These are phyloP conservation scores for Ariopsis seemanni DNA, from an alignment of 2,113 vertebrate genomes.

Conservation along the genomic window DNA sequence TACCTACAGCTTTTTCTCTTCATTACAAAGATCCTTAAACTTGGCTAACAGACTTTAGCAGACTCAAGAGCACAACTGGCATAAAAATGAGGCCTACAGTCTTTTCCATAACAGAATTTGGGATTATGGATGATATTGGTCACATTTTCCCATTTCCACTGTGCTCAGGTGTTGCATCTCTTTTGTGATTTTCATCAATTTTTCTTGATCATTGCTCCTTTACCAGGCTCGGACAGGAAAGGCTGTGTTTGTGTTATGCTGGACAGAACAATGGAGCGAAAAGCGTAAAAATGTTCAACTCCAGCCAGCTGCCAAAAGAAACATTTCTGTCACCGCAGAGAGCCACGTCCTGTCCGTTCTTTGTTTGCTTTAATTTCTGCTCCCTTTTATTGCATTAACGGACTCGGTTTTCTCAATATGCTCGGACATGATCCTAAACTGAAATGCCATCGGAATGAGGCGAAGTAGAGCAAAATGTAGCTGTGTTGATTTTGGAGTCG, in stretches of 20 bases:
- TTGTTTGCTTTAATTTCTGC: conserved; percentile 19
- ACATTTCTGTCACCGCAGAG: conserved; percentile 50
- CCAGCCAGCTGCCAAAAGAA: conserved; percentile 49
- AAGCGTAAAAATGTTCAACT: conserved; percentile 37
- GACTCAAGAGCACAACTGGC: not conserved
- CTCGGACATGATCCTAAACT: conserved; percentile 3
- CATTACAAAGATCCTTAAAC: not conserved
- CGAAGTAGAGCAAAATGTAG: not conserved
- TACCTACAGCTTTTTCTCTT: not conserved
- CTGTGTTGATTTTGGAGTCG: conserved; percentile 29
- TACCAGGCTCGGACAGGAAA: conserved; percentile 40
- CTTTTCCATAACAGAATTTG: not conserved
- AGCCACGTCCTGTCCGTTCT: conserved; percentile 32
- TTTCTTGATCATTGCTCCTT: conserved; percentile 27
- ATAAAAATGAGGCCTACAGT: not conserved
- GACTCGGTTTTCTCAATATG: not conserved
- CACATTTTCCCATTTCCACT: conserved; percentile 8
- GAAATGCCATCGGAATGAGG: conserved; percentile 29
- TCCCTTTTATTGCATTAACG: conserved; percentile 23
- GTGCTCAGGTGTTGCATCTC: not conserved
- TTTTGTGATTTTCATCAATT: not conserved
- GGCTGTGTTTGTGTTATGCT: conserved; percentile 42
- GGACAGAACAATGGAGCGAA: conserved; percentile 48
- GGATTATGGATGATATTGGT: not conserved
- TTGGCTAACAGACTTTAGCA: not conserved